These are phyloP conservation scores for Tetanocera ferruginea DNA, from an alignment of 2,888 invertebrate species.

Conservation along the genomic window DNA sequence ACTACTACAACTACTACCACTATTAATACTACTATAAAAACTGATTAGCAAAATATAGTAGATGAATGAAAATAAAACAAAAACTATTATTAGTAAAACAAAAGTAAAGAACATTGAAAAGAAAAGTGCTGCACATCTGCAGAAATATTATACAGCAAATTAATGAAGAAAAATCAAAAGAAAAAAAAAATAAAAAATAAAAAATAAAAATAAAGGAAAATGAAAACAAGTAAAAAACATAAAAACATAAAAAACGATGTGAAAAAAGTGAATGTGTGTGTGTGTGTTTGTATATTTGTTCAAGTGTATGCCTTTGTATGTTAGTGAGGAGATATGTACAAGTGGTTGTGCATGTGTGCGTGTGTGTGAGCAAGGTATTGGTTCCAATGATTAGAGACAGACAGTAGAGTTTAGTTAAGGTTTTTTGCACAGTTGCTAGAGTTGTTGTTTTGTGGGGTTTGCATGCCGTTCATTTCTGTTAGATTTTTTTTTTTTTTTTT, in stretches of 20 bases:
- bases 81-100: not conserved
- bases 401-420: not conserved
- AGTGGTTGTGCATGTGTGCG: not conserved
- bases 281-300: not conserved
- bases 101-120: constrained; percentile 23
- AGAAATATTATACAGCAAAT: constrained; percentile 12
- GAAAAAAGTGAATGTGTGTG: constrained; percentile 22
- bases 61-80: not conserved
- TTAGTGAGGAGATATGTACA: not conserved
- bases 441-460: not conserved
- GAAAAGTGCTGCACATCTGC: constrained; percentile 29
- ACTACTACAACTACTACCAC: not conserved
- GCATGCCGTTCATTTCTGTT: not conserved
- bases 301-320: constrained; percentile 9
- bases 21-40: not conserved
- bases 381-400: not conserved
- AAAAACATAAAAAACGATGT: not conserved
- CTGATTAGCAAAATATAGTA: not conserved
- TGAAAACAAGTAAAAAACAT: not conserved
- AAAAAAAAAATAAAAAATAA: not conserved
- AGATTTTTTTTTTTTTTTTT: constrained; percentile 21
- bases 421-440: constrained; percentile 20
- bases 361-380: not conserved
- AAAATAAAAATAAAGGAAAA: not conserved
- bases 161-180: constrained; percentile 1